Evolutionary conservation across 2,797 vertebrate genomes (phyloP), one percentile per base, ranked within the genome.

Genomic region (Alosa sapidissima): DNA sequence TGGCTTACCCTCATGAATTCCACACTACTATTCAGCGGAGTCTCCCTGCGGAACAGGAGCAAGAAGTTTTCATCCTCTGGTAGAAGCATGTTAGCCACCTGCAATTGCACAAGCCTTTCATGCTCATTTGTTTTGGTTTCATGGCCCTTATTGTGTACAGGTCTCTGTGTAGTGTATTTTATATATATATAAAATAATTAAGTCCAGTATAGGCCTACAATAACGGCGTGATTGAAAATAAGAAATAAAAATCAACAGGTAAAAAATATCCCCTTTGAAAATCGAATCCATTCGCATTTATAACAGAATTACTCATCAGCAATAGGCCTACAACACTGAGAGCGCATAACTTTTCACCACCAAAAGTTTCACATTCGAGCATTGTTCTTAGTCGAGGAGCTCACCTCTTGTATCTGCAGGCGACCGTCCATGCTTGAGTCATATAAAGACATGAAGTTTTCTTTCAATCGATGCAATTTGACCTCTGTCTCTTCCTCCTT

Each of bases 61-160:
- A 99, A 94, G 90, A 99, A 99, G 91, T 97, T 97, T 90, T 98
- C 98, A 51, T 97, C 97, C 84, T 97, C 96, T 0, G 96, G 94
- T 82, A 99, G 91, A 90, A 98, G 92, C 89, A 94, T 88, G 81
- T 92, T 89, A 45, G 97, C 96, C 92, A 99, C 91, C 98, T 99
- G 83, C 13, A 84, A 21, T 3, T 62, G 16, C 19, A 84, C 33
- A 78, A 84, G 49, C n/a, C 68, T 45, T 24, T 58, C 0, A 8
- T 65, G n/a, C 8, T 28, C 6, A 47, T 72, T 36, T 41, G 72
- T 45, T 41, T 45, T 78, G 2, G 9, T 21, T 33, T 19, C 10
- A 33, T 72, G 65, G 24, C 13, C 5, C 68, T 45, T 19, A 36
- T 65, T 28, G 55, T 41, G 13, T 52, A 52, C 51, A 52, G 10